Evolutionary conservation across 2,113 vertebrate genomes (phyloP), one percentile per base, ranked within the genome.

Genomic region (Lepus americanus): DNA sequence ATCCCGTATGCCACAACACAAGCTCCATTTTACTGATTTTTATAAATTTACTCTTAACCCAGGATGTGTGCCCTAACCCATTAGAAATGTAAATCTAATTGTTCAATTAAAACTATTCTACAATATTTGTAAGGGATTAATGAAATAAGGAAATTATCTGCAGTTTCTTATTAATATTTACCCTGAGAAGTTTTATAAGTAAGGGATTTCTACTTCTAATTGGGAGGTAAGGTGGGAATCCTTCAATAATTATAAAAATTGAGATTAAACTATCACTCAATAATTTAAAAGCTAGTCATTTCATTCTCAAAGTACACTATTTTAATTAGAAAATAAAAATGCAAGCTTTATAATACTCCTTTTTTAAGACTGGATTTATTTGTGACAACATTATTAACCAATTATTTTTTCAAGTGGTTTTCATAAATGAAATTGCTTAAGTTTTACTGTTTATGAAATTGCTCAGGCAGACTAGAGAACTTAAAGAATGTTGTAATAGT

Each of bases 341-440:
- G 36, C 11, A 76, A 49, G 10, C 17, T 33, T 74, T 83, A 74
- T 27, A 79, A 86, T 0, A 77, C 9, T 25, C 8, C 5, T 85
- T 94, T 94, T 73, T 22, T 63, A 77, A 66, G 25, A 84, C 3
- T 86, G 27, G 51, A 92, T 88, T 92, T 85, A 91, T 55, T 89
- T 95, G 69, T 94, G 72, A 94, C 29, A 92, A 85, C 39, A 95
- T 79, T 49, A 84, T 67, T 94, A 88, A 72, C 23, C 33, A 92
- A 78, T 93, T 89, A 87, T 81, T 94, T 95, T 92, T 92, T 87
- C 74, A 92, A 82, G n/a, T 90, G 64, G 4, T 17, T 97, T 94
- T 81, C 69, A 69, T 85, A 78, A 94, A 72, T 44, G n/a, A 95
- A 92, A 77, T 84, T 63, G 89, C 61, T 36, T 33, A 92, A 90